phyloP scores from a whole-genome alignment of 30 jellyfish, hydroid and myxozoan species.

The Aurelia aurita region DNA sequence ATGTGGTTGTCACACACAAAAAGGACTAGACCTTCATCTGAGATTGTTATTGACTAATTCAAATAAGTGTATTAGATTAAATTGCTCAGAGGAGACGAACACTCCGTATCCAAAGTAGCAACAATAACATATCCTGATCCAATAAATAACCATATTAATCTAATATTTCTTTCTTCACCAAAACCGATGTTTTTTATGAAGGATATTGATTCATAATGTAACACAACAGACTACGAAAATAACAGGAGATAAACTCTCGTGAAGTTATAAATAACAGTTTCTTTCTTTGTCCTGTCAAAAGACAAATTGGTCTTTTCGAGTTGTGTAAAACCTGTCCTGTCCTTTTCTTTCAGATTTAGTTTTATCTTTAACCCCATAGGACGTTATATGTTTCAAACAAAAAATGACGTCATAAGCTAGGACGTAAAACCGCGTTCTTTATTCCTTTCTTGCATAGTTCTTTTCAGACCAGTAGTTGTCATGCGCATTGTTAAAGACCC shows the following conservation, averaged over 20 bases:
- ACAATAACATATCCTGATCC: slow-evolving; percentile 52
- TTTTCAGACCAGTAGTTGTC: too few species aligned
- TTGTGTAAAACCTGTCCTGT: too few species aligned
- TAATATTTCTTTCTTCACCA: slow-evolving; percentile 37
- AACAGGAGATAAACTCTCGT: slow-evolving; percentile 18
- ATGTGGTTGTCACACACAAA: neutral
- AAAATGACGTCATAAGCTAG: too few species aligned
- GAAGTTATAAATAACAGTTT: slow-evolving; percentile 1
- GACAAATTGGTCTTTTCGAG: too few species aligned
- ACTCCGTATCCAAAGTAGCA: slow-evolving; percentile 44
- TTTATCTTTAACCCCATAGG: too few species aligned
- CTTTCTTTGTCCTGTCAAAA: too few species aligned
- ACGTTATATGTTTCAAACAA: too few species aligned
- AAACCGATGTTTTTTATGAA: slow-evolving; percentile 40
- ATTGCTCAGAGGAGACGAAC: slow-evolving; percentile 36
- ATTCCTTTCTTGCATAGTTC: too few species aligned
- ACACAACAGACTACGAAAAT: slow-evolving; percentile 13
- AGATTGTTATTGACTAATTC: slow-evolving; percentile 10
- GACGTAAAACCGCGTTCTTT: too few species aligned
- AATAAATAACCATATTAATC: slow-evolving; percentile 30
- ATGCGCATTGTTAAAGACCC: too few species aligned
- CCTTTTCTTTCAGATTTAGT: too few species aligned
- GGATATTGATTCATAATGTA: slow-evolving; percentile 19
- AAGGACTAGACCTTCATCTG: neutral
- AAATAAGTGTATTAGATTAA: slow-evolving; percentile 40